Evolutionary conservation across 2,113 vertebrate species (phyloP).

Genomic region (Poicephalus meyeri): DNA sequence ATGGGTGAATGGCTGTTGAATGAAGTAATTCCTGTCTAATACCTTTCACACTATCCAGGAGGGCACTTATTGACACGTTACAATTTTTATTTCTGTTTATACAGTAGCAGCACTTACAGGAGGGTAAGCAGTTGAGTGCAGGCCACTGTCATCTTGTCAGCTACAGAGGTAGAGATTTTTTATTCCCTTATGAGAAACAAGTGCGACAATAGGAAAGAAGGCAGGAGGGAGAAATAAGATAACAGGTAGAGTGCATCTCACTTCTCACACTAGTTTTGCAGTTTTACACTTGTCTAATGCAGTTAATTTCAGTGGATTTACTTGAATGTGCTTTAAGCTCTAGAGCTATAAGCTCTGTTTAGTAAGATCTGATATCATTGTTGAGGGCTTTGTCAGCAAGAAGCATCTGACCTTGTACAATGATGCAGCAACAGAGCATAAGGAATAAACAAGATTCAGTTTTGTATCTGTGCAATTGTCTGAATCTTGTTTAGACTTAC

Average conservation of each 20-base stretch:
- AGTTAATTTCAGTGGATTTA: background rate
- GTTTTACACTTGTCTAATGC: background rate
- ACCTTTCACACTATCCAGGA: background rate
- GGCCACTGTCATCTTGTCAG: background rate
- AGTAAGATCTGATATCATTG: background rate
- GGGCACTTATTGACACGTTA: background rate
- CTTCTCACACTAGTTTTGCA: background rate
- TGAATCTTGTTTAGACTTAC: background rate
- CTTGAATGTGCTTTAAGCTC: background rate
- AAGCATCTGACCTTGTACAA: background rate
- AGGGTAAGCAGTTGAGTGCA: background rate
- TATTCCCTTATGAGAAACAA: background rate
- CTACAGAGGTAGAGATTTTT: background rate
- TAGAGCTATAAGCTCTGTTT: background rate
- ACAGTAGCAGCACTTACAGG: background rate
- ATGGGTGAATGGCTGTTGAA: background rate
- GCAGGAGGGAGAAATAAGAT: background rate
- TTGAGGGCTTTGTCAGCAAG: background rate
- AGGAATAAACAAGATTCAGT: background rate
- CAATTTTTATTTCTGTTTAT: background rate
- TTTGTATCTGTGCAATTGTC: background rate
- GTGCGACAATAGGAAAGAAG: background rate
- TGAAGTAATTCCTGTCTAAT: background rate
- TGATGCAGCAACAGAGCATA: background rate
- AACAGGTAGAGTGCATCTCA: background rate